Evolutionary conservation across 1,140 invertebrate species (phyloP).

Genomic region (Steinernema khuongi): DNA sequence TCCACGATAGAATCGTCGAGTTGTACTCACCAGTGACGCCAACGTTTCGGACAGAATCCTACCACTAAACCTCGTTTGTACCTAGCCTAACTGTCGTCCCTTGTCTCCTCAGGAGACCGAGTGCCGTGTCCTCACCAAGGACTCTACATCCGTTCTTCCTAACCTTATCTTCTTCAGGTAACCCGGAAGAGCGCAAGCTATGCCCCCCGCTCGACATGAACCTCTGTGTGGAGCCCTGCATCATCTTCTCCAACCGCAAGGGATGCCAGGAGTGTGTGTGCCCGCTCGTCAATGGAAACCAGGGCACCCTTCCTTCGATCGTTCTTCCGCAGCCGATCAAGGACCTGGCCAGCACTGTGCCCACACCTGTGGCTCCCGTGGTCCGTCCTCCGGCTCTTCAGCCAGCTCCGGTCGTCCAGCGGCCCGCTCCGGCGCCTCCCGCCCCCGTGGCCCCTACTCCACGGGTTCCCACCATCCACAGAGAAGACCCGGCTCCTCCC

Average conservation of each 20-base stretch:
- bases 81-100: too few relatives aligned
- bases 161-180: neutral
- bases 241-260: slow-evolving; percentile 53
- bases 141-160: neutral
- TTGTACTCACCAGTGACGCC: too few relatives aligned
- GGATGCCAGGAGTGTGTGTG: slow-evolving; percentile 56
- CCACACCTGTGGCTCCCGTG: too few relatives aligned
- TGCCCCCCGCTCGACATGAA: slow-evolving; percentile 47
- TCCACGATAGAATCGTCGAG: too few relatives aligned
- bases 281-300: slow-evolving; percentile 36
- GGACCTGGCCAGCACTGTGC: slow-evolving; percentile 7
- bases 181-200: neutral
- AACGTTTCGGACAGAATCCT: too few relatives aligned
- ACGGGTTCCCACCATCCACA: neutral
- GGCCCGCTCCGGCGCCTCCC: slow-evolving; percentile 12
- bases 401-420: neutral
- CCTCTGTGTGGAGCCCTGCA: slow-evolving; percentile 54
- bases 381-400: slow-evolving; percentile 13
- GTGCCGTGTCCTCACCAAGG: neutral
- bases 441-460: neutral
- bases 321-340: slow-evolving; percentile 9
- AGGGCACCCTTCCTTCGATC: neutral
- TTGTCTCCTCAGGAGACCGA: neutral
- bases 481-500: slow-evolving; percentile 2
- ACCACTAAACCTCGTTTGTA: too few relatives aligned